Percentiles rank a stretch among this genome's conserved stretches.
phyloP scores from a whole-genome alignment of 2,888 invertebrate genomes.

The Biston stratarius region DNA sequence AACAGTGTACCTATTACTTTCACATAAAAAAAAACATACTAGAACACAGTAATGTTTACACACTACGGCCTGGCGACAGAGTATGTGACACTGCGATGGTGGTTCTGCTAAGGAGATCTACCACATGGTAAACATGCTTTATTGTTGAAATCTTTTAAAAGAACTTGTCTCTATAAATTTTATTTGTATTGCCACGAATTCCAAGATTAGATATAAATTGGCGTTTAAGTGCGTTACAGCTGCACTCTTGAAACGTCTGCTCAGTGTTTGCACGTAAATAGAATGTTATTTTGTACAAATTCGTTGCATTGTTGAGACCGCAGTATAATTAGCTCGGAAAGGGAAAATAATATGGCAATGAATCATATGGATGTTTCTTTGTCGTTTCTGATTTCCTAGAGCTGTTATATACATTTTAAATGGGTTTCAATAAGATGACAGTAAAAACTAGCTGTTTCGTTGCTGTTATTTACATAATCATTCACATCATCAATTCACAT shows the following conservation, averaged over 20 bases:
- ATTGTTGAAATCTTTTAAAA: not conserved
- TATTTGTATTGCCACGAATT: constrained; percentile 34
- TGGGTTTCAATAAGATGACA: constrained; percentile 43
- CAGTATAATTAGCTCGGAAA: constrained; percentile 37
- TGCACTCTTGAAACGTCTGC: constrained; percentile 48
- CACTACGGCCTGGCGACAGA: too few species aligned
- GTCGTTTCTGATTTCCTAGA: constrained; percentile 20
- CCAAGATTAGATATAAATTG: constrained; percentile 34
- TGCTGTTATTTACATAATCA: not conserved
- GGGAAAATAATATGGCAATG: constrained; percentile 54
- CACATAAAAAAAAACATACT: too few species aligned
- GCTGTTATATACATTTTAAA: constrained; percentile 29
- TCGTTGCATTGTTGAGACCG: constrained; percentile 40
- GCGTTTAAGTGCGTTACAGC: constrained; percentile 42
- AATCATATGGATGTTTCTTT: constrained; percentile 47
- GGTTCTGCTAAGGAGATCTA: too few species aligned
- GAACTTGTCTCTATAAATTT: constrained; percentile 12
- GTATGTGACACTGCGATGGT: too few species aligned
- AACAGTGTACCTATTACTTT: too few species aligned
- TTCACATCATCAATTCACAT: not conserved
- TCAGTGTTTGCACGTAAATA: constrained; percentile 55
- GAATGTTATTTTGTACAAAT: constrained; percentile 49
- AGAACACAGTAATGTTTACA: too few species aligned
- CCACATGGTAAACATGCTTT: too few species aligned
- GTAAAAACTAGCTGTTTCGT: not conserved